A percentile compares a stretch with the other conserved stretches of the same genome.
phyloP scores from a whole-genome alignment of 2,888 invertebrate genomes.

The Pristionchus entomophagus region DNA sequence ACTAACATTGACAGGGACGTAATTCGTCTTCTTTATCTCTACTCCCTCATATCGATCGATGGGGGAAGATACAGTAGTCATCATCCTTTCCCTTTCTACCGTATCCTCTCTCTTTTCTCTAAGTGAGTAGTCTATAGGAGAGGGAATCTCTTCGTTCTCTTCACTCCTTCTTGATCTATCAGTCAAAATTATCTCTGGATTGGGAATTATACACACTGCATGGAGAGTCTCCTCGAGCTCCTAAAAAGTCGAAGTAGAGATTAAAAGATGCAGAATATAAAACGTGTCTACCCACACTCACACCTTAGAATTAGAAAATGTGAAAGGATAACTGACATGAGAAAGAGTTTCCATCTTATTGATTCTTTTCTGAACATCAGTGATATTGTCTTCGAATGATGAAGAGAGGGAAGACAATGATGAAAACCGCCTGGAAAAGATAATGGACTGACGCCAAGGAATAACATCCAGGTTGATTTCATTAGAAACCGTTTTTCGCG shows the following conservation, averaged over 20 bases:
- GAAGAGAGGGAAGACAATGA: conserved; percentile 21
- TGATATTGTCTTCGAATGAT: conserved; percentile 39
- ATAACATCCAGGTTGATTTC: no score
- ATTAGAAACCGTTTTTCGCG: no score
- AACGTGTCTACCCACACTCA: no score
- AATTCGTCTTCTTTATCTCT: background rate
- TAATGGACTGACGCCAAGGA: no score
- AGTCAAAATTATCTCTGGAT: background rate
- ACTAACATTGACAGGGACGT: background rate
- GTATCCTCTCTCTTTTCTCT: conserved; percentile 7
- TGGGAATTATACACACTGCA: conserved; percentile 16
- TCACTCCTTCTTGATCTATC: background rate
- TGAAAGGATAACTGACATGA: conserved; percentile 28
- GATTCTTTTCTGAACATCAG: conserved; percentile 1
- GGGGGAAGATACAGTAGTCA: background rate
- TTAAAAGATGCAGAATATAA: no score
- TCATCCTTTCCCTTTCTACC: background rate
- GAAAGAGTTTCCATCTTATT: conserved; percentile 12
- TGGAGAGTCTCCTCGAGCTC: conserved; percentile 23
- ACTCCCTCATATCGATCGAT: background rate
- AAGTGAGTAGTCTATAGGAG: background rate
- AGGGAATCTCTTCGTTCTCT: background rate
- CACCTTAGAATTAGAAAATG: no score
- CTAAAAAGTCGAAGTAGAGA: background rate
- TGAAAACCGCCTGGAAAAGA: background rate